Percentiles rank a stretch among this genome's conserved stretches.
These are phyloP conservation scores for Antennarius maculatus DNA, from an alignment of 2,797 vertebrate species.

Conservation along the genomic window DNA sequence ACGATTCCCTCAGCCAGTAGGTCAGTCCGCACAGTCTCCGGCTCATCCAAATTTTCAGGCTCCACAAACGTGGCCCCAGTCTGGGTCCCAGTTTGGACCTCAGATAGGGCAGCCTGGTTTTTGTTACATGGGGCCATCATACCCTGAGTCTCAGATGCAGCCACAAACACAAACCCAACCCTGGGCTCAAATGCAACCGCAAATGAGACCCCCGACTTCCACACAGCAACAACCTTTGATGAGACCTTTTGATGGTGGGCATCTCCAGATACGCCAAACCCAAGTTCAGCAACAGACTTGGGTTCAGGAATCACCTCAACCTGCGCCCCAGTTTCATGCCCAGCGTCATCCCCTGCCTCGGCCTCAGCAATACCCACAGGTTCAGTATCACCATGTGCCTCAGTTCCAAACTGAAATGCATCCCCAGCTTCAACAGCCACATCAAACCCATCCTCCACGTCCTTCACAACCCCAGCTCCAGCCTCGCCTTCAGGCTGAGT, in stretches of 20 bases:
- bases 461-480: slow-evolving; percentile 29
- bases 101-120: slow-evolving; percentile 30
- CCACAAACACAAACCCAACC: slow-evolving; percentile 47
- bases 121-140: slow-evolving; percentile 40
- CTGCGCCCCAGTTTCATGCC: slow-evolving; percentile 33
- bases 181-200: slow-evolving; percentile 61
- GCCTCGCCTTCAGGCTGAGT: slow-evolving; percentile 14
- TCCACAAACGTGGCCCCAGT: slow-evolving; percentile 55
- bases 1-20: slow-evolving; percentile 41
- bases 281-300: slow-evolving; percentile 57
- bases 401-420: slow-evolving; percentile 41
- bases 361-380: slow-evolving; percentile 40
- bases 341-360: slow-evolving; percentile 42
- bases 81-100: slow-evolving; percentile 36
- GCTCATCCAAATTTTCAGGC: slow-evolving; percentile 44
- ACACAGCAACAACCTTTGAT: slow-evolving; percentile 53
- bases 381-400: slow-evolving; percentile 35
- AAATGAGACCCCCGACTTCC: slow-evolving; percentile 45
- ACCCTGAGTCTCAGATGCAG: slow-evolving; percentile 49
- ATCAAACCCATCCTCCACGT: slow-evolving; percentile 21
- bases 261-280: slow-evolving; percentile 55
- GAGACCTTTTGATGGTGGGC: slow-evolving; percentile 32
- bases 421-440: slow-evolving; percentile 14
- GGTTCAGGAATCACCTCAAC: slow-evolving; percentile 36
- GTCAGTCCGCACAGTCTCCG: slow-evolving; percentile 43